phyloP scores from a whole-genome alignment of 2,113 vertebrate species.

The Rhabdomys dilectus region DNA sequence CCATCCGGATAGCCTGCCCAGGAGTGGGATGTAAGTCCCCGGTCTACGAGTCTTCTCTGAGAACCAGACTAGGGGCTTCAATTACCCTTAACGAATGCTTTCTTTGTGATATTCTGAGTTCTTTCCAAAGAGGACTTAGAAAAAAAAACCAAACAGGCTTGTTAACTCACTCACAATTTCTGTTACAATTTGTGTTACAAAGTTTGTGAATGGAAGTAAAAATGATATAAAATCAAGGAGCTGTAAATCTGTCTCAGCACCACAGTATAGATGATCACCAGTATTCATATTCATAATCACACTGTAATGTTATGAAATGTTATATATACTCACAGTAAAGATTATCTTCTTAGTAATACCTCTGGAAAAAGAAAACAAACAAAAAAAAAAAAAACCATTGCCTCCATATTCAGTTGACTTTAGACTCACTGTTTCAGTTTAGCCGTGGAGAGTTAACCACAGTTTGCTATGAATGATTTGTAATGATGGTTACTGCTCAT shows the following conservation, averaged over 20 bases:
- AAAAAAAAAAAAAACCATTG: too few species aligned
- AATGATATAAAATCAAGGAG: constrained; percentile 5
- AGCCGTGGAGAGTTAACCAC: constrained; percentile 45
- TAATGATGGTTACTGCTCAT: constrained; percentile 17
- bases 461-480: constrained; percentile 47
- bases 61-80: not conserved
- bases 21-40: not conserved
- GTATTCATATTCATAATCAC: constrained; percentile 44
- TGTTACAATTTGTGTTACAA: constrained; percentile 28
- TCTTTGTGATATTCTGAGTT: not conserved
- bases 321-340: constrained; percentile 46
- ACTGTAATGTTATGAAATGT: not conserved
- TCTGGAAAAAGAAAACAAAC: not conserved
- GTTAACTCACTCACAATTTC: constrained; percentile 63
- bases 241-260: constrained; percentile 38
- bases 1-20: not conserved
- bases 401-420: constrained; percentile 44
- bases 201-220: constrained; percentile 67
- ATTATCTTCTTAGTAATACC: constrained; percentile 11
- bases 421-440: not conserved
- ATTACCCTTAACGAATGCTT: not conserved
- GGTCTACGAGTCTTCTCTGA: not conserved
- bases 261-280: not conserved
- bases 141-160: not conserved
- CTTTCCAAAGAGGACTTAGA: not conserved